Evolutionary conservation across 2,797 vertebrate genomes (phyloP).

Genomic region (Cirrhinus mrigala): DNA sequence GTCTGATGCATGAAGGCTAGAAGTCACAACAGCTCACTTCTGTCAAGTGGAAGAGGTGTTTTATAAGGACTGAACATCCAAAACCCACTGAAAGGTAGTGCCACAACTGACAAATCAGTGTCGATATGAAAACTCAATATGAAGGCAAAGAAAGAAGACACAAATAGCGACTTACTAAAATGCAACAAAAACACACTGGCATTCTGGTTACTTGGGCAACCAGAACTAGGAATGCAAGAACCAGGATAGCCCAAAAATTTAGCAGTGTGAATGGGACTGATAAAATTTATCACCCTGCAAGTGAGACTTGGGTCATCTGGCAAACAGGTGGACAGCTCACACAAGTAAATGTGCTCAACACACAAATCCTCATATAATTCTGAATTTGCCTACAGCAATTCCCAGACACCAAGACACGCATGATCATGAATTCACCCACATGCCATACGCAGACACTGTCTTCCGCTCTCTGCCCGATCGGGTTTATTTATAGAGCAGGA

Average conservation of each 20-base stretch:
- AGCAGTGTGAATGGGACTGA: neutral
- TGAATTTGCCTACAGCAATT: slow-evolving; percentile 18
- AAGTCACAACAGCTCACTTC: neutral
- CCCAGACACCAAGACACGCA: slow-evolving; percentile 4
- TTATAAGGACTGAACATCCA: neutral
- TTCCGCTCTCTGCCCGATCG: slow-evolving; percentile 33
- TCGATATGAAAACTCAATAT: neutral
- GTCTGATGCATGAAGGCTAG: neutral
- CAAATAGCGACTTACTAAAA: neutral
- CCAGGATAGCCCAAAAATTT: neutral
- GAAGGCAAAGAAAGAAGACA: neutral
- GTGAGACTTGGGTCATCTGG: slow-evolving; percentile 54
- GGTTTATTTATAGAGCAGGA: slow-evolving; percentile 55
- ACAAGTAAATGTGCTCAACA: neutral
- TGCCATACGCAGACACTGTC: slow-evolving; percentile 2
- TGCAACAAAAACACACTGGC: neutral
- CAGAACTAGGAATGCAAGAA: neutral
- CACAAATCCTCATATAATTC: slow-evolving; percentile 18
- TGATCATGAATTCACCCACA: slow-evolving; percentile 36
- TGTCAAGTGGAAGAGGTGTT: neutral
- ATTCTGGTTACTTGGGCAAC: neutral
- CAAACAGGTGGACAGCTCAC: slow-evolving; percentile 46
- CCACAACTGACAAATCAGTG: neutral
- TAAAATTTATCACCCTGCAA: neutral
- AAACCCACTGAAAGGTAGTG: neutral